These are phyloP conservation scores for Butorides virescens DNA, from an alignment of 2,113 vertebrate species.

Conservation along the genomic window DNA sequence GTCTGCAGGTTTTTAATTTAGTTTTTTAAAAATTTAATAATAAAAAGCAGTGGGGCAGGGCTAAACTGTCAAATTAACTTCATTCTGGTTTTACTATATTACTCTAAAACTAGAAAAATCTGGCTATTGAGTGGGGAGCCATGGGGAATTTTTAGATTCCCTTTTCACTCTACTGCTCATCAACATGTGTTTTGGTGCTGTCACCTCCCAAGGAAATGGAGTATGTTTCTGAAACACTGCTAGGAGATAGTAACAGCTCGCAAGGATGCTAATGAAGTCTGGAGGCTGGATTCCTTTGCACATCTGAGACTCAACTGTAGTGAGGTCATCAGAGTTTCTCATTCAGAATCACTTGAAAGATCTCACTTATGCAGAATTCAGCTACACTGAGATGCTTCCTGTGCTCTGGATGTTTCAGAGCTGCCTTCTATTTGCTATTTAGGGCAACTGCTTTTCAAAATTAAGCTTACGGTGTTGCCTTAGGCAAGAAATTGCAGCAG, in stretches of 20 bases:
- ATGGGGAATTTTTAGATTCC: slow-evolving; percentile 36
- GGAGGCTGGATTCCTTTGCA: slow-evolving; percentile 45
- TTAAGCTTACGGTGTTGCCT: background rate
- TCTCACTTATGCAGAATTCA: background rate
- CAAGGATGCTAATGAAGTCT: slow-evolving; percentile 49
- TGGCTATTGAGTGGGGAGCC: background rate
- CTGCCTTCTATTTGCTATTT: slow-evolving; percentile 1
- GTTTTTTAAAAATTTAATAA: background rate
- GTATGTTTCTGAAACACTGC: slow-evolving; percentile 31
- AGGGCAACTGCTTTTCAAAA: slow-evolving; percentile 40
- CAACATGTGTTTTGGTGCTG: slow-evolving; percentile 44
- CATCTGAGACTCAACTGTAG: background rate
- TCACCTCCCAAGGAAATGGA: slow-evolving; percentile 31
- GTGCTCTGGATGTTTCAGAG: background rate
- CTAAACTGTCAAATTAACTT: background rate
- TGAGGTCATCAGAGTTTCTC: slow-evolving; percentile 26
- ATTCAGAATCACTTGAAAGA: background rate
- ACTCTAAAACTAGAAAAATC: background rate
- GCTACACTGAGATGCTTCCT: background rate
- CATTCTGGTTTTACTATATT: background rate
- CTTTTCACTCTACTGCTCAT: slow-evolving; percentile 18
- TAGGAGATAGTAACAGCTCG: slow-evolving; percentile 39
- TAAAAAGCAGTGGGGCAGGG: background rate
- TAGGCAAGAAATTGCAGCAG: slow-evolving; percentile 17
- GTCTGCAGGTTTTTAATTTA: background rate